phyloP scores from a whole-genome alignment of 37 sponge, comb jelly and placozoan species.

The Crambe crambe region DNA sequence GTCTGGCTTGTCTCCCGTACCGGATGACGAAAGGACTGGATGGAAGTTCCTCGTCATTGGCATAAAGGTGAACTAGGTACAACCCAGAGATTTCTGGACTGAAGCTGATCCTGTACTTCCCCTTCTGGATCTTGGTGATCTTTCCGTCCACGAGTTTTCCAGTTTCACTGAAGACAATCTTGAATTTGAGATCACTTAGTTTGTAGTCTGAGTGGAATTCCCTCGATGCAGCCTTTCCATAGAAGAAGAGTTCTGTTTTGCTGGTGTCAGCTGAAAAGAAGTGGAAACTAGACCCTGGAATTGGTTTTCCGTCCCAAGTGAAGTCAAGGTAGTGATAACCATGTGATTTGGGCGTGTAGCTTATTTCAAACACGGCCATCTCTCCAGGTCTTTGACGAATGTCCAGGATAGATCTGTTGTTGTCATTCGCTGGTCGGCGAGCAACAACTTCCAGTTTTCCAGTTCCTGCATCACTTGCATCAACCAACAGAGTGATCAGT shows the following conservation, averaged over 20 bases:
- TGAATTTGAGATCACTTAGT: conserved; percentile 40
- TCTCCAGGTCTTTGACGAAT: not conserved
- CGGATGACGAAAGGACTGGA: conserved; percentile 67
- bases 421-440: conserved; percentile 12
- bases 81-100: conserved; percentile 45
- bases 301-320: conserved; percentile 10
- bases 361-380: not conserved
- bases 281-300: conserved; percentile 22
- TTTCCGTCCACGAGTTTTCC: conserved; percentile 38
- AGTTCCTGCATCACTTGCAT: conserved; percentile 22
- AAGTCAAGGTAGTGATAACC: conserved; percentile 30
- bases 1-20: conserved; percentile 50
- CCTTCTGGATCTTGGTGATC: conserved; percentile 36
- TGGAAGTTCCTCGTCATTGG: conserved; percentile 46
- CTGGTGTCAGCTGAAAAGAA: conserved; percentile 25
- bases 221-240: conserved; percentile 29
- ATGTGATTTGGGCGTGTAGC: conserved; percentile 6
- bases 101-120: conserved; percentile 35
- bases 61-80: conserved; percentile 47
- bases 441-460: conserved; percentile 29
- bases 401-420: conserved; percentile 2
- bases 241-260: not conserved
- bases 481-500: conserved; percentile 14
- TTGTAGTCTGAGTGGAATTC: conserved; percentile 30
- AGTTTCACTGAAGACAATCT: conserved; percentile 32